Percentiles rank a stretch among this genome's conserved stretches.
Evolutionary conservation across 2,113 vertebrate species (phyloP).

Genomic region (Tringa solitaria): DNA sequence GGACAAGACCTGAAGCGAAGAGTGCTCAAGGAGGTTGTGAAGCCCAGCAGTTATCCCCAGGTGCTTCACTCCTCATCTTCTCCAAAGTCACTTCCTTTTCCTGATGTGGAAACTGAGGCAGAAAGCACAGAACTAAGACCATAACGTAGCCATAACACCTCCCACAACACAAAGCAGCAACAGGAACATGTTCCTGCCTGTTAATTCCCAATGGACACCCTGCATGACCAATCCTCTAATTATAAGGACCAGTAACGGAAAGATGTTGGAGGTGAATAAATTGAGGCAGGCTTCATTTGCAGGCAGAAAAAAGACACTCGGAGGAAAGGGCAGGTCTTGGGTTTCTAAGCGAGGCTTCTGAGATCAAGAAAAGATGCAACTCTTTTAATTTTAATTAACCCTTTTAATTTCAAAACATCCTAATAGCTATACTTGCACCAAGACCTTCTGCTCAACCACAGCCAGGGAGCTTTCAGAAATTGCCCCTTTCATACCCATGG

Average conservation of each 20-base stretch:
- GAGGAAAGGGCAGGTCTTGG: neutral
- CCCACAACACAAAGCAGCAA: neutral
- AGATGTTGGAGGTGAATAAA: neutral
- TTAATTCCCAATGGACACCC: neutral
- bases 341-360: neutral
- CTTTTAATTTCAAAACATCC: neutral
- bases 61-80: neutral
- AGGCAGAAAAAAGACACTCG: neutral
- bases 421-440: neutral
- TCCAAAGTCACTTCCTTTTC: neutral
- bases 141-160: neutral
- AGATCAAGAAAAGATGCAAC: neutral
- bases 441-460: neutral
- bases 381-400: neutral
- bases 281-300: neutral
- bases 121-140: neutral
- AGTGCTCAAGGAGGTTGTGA: neutral
- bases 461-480: neutral
- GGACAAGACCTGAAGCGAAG: neutral
- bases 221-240: neutral
- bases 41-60: neutral
- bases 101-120: neutral
- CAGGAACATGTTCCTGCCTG: neutral
- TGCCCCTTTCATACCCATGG: neutral
- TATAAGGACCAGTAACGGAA: neutral